phyloP scores from a whole-genome alignment of 2,113 vertebrate species.

The Reinhardtius hippoglossoides region DNA sequence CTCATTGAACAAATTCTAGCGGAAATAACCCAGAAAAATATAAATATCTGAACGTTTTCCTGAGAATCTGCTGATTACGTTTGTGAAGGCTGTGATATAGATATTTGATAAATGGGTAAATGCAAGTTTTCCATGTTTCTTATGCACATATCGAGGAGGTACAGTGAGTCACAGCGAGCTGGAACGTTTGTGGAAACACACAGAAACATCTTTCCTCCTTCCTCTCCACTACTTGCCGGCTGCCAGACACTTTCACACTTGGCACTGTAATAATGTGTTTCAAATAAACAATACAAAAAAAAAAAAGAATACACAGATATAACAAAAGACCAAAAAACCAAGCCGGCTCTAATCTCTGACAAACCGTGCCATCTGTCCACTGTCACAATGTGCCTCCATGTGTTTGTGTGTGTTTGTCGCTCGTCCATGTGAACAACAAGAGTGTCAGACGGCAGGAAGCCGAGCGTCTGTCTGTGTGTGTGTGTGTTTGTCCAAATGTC shows the following conservation, averaged over 20 bases:
- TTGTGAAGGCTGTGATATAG: conserved; percentile 9
- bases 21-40: background rate
- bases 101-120: background rate
- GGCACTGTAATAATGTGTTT: conserved; percentile 50
- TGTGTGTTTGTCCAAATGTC: conserved; percentile 5
- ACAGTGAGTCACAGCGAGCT: conserved; percentile 50
- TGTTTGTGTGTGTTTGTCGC: conserved; percentile 40
- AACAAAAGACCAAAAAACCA: conserved; percentile 52
- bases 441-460: background rate
- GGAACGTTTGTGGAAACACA: conserved; percentile 46
- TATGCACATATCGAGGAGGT: conserved; percentile 33
- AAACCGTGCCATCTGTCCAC: conserved; percentile 67
- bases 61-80: background rate
- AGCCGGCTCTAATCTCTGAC: conserved; percentile 49
- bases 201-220: conserved; percentile 38
- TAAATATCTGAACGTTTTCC: background rate
- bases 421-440: conserved; percentile 33
- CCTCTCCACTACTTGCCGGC: conserved; percentile 24
- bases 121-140: background rate
- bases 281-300: conserved; percentile 59
- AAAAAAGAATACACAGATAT: conserved; percentile 34
- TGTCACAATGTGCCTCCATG: conserved; percentile 34
- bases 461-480: background rate
- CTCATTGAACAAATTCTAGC: background rate
- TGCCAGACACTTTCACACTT: conserved; percentile 53